A percentile compares a stretch with the other conserved stretches of the same genome.
phyloP scores from a whole-genome alignment of 2,888 invertebrate genomes.

The Limnephilus rhombicus region DNA sequence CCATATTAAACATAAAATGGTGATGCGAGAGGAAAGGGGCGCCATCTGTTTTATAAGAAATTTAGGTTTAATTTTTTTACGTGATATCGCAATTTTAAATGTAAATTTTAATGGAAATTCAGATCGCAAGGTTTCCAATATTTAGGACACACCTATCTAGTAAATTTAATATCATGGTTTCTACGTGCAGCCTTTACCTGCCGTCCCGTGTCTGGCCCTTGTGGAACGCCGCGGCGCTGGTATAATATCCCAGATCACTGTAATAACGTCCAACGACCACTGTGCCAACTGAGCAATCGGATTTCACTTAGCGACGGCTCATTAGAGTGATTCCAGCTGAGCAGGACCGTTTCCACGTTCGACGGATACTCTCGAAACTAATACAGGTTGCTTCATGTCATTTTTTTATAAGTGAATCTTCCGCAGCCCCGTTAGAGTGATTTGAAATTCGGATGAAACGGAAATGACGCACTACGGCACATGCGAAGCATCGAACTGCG shows the following conservation, averaged over 20 bases:
- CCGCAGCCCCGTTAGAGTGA: no score
- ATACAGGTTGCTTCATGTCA: background rate
- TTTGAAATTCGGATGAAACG: no score
- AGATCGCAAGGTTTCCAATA: background rate
- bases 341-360: background rate
- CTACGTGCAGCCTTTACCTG: background rate
- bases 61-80: no score
- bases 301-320: constrained; percentile 39
- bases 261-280: background rate
- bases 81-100: no score
- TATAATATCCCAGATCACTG: background rate
- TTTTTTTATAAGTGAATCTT: no score
- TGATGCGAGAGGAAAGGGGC: no score
- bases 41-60: no score
- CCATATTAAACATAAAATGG: no score
- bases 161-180: background rate
- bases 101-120: no score
- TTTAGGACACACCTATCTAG: background rate
- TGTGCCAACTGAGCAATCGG: background rate
- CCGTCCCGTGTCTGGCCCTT: background rate
- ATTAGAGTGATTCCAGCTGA: background rate
- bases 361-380: background rate
- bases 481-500: no score
- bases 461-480: no score
- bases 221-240: background rate